A percentile compares a stretch with the other conserved stretches of the same genome.
These are phyloP conservation scores for Muscicapa comitata DNA, from an alignment of 2,797 vertebrate genomes.

Conservation along the genomic window DNA sequence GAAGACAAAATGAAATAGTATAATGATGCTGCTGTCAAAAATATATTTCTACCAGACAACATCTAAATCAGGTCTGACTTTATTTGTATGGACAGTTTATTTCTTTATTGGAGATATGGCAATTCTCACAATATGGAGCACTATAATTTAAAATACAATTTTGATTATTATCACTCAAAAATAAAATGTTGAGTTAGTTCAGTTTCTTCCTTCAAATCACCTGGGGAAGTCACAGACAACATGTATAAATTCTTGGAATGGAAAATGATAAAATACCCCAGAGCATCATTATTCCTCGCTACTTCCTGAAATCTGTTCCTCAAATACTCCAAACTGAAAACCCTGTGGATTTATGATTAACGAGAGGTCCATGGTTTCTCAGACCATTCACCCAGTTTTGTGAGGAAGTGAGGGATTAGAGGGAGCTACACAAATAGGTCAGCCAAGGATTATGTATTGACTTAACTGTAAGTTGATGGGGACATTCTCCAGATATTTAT, in stretches of 20 bases:
- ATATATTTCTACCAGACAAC: not conserved
- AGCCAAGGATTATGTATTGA: slow-evolving; percentile 75
- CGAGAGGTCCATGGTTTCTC: slow-evolving; percentile 64
- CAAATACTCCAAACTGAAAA: slow-evolving; percentile 61
- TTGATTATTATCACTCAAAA: slow-evolving; percentile 64
- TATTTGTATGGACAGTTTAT: slow-evolving; percentile 20
- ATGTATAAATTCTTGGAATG: slow-evolving; percentile 51
- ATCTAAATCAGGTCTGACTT: slow-evolving; percentile 12
- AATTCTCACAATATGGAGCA: slow-evolving; percentile 40
- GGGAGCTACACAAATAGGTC: slow-evolving; percentile 60
- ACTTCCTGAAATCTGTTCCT: slow-evolving; percentile 71
- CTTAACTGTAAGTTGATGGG: not conserved
- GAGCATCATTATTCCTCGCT: slow-evolving; percentile 67
- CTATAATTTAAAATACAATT: slow-evolving; percentile 59
- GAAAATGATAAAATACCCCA: slow-evolving; percentile 68
- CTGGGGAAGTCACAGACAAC: slow-evolving; percentile 45
- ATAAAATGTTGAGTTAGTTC: slow-evolving; percentile 32
- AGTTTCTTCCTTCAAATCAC: slow-evolving; percentile 47
- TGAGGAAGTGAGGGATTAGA: slow-evolving; percentile 71
- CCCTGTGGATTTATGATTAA: slow-evolving; percentile 67
- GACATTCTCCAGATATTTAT: slow-evolving; percentile 74
- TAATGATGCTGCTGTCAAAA: not conserved
- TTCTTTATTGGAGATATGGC: not conserved
- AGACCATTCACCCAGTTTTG: slow-evolving; percentile 52
- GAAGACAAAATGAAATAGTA: slow-evolving; percentile 20